Evolutionary conservation across 1,140 invertebrate genomes (phyloP).

Genomic region (Antheraea pernyi): DNA sequence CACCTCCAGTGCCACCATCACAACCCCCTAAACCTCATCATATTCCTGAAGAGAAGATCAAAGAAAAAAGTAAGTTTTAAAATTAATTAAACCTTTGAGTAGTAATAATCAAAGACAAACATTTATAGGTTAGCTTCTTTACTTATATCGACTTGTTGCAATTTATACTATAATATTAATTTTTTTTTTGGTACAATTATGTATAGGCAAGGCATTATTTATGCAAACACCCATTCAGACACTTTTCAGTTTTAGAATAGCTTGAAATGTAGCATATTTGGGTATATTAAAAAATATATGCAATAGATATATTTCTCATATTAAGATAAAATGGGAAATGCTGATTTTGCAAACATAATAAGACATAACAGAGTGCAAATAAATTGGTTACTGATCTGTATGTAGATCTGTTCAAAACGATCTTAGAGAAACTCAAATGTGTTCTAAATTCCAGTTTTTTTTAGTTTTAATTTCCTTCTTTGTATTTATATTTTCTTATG

Average conservation of each 20-base stretch:
- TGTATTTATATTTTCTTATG: no score
- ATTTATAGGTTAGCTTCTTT: constrained; percentile 19
- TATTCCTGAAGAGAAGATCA: constrained; percentile 94
- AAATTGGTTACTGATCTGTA: no score
- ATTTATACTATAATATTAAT: no score
- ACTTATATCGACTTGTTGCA: background rate
- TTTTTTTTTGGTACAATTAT: background rate
- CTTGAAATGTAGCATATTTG: background rate
- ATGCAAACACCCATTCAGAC: background rate
- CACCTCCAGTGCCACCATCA: constrained; percentile 81
- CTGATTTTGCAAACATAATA: constrained; percentile 59
- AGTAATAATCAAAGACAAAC: background rate
- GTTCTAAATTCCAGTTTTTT: no score
- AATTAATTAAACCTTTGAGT: background rate
- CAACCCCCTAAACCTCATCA: constrained; percentile 85
- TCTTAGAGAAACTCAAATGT: no score
- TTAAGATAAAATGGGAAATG: constrained; percentile 51
- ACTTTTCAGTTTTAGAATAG: background rate
- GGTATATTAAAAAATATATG: constrained; percentile 22
- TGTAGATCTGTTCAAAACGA: no score
- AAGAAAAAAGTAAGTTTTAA: constrained; percentile 87
- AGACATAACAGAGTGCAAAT: no score
- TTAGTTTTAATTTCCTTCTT: no score
- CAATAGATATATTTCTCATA: constrained; percentile 66
- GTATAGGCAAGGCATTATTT: background rate